These are phyloP conservation scores for Cygnus olor DNA, from an alignment of 2,797 vertebrate species.

Conservation along the genomic window DNA sequence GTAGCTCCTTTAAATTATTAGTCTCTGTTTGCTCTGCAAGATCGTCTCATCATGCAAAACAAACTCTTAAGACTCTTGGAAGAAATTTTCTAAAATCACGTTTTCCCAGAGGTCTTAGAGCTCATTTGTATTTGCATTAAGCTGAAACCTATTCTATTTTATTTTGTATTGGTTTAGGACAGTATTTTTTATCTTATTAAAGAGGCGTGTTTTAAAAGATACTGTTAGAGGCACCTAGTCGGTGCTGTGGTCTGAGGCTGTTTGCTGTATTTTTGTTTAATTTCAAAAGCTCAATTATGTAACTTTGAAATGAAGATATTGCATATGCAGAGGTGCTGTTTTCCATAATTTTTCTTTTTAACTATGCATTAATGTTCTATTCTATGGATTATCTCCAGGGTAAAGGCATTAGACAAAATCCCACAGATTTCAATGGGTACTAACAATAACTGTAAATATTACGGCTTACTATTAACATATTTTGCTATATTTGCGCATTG, in stretches of 20 bases:
- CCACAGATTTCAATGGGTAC: slow-evolving; percentile 31
- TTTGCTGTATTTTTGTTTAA: slow-evolving; percentile 33
- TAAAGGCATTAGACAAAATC: slow-evolving; percentile 51
- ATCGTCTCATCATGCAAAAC: neutral
- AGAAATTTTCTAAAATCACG: neutral
- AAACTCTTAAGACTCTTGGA: slow-evolving; percentile 10
- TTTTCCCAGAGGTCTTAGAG: slow-evolving; percentile 4
- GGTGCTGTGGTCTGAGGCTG: slow-evolving; percentile 2
- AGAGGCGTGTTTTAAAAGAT: slow-evolving; percentile 21
- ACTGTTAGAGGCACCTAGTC: neutral
- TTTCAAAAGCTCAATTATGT: slow-evolving; percentile 64
- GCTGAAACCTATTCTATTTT: neutral
- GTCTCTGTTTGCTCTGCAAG: neutral
- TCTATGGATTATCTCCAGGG: slow-evolving; percentile 64
- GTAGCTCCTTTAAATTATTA: slow-evolving; percentile 1
- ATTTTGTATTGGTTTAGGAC: neutral
- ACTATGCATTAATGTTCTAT: slow-evolving; percentile 56
- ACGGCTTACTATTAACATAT: slow-evolving; percentile 40
- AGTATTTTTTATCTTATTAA: neutral
- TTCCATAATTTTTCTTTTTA: slow-evolving; percentile 55
- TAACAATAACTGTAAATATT: slow-evolving; percentile 65
- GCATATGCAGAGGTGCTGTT: slow-evolving; percentile 59
- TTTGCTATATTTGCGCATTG: slow-evolving; percentile 58
- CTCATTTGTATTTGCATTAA: neutral
- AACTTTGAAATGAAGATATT: slow-evolving; percentile 63